Evolutionary conservation across 2,888 invertebrate species (phyloP), one percentile per base, ranked within the genome.

Genomic region (Athalia circularis): DNA sequence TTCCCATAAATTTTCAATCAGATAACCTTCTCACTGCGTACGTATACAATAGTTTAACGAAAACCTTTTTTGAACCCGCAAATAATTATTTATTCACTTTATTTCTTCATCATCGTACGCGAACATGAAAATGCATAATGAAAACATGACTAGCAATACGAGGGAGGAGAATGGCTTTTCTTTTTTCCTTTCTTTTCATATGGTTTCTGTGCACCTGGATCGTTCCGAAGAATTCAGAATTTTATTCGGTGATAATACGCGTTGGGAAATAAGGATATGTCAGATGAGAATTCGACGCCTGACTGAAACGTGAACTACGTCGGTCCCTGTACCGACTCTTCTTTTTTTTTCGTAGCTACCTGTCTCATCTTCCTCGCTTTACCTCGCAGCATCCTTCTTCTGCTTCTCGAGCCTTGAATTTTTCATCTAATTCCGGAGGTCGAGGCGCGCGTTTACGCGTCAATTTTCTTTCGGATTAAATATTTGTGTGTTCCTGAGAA

Each of bases 1-100:
- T 86, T 82, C 81, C 87, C 83, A 86, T 87, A 86, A 87, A 87
- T 87, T 86, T 81, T 82, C 82, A 85, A 86, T 87, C 85, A 87
- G 86, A 86, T 82, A 80, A 87, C 85, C 52, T n/a, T n/a, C 52
- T 43, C 11, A 43, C n/a, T 15, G 2, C 29, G 15, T 6, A 50
- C 43, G n/a, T 50, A 50, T 52, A 7, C 13, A 61, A 4, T 15
- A 68, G 15, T 43, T 54, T 9, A 50, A 43, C 68, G 52, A 11
- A 29, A 29, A 29, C 29, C 29, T 29, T 2, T 2, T 29, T 29
- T 2, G 29, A 29, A 29, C 29, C 29, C 29, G 29, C 29, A 29
- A 47, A 47, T 7, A 48, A 13, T 59, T n/a, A 29, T 29, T 29
- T 29, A 29, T 29, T 29, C 2, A 29, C 29, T 29, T 29, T 29